phyloP scores from a whole-genome alignment of 2,113 vertebrate species.

The Scophthalmus maximus region DNA sequence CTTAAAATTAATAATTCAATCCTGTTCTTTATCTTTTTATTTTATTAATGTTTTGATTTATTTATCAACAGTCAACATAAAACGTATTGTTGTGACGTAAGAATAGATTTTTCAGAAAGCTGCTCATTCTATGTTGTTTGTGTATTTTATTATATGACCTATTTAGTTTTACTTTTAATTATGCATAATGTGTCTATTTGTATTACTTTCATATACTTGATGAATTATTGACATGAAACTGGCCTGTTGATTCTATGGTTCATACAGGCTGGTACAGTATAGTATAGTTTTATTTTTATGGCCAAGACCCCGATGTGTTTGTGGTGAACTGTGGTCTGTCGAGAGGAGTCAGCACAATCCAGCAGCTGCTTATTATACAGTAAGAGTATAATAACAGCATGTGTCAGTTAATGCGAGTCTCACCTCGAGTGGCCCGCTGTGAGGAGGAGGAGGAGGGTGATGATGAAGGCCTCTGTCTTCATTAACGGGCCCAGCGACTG shows the following conservation, averaged over 20 bases:
- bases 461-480: conserved; percentile 47
- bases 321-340: conserved; percentile 71
- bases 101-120: neutral
- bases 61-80: too few species aligned
- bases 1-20: too few species aligned
- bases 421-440: conserved; percentile 57
- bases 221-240: too few species aligned
- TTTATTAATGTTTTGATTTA: too few species aligned
- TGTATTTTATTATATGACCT: too few species aligned
- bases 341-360: conserved; percentile 77
- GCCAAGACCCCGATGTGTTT: conserved; percentile 73
- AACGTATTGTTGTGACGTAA: neutral
- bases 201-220: too few species aligned
- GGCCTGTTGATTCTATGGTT: too few species aligned
- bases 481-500: conserved; percentile 41
- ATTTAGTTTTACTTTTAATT: too few species aligned
- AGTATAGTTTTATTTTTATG: conserved; percentile 47
- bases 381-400: too few species aligned
- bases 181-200: too few species aligned
- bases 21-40: too few species aligned
- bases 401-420: conserved; percentile 77
- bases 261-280: neutral
- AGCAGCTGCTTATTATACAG: conserved; percentile 72
- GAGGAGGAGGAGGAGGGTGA: conserved; percentile 43
- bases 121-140: neutral